A percentile compares a stretch with the other conserved stretches of the same genome.
These are phyloP conservation scores for Keiferia lycopersicella DNA, from an alignment of 2,888 invertebrate species.

Conservation along the genomic window DNA sequence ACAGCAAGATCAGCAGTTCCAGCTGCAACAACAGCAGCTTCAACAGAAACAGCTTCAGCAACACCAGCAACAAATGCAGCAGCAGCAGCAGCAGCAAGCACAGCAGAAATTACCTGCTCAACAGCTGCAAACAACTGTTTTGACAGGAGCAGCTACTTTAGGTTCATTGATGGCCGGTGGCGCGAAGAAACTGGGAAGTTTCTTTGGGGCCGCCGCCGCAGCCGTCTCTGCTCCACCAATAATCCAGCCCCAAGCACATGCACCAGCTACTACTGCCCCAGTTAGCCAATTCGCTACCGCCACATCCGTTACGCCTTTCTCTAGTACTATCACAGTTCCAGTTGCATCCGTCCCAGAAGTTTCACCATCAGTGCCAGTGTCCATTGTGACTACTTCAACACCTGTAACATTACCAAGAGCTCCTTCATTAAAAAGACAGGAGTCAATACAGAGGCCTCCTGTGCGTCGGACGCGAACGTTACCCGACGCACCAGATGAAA, in stretches of 20 bases:
- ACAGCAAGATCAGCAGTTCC: conserved; percentile 43
- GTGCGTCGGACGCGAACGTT: conserved; percentile 74
- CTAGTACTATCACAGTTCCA: conserved; percentile 57
- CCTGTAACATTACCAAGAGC: conserved; percentile 65
- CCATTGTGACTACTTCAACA: conserved; percentile 61
- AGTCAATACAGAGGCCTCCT: conserved; percentile 76
- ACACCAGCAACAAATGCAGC: conserved; percentile 45
- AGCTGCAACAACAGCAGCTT: conserved; percentile 46
- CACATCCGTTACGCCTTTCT: conserved; percentile 58
- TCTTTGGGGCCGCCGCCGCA: conserved; percentile 76
- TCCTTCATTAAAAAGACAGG: conserved; percentile 72
- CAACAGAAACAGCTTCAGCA: conserved; percentile 49
- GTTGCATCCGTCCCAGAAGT: conserved; percentile 71
- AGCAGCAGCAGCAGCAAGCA: conserved; percentile 59
- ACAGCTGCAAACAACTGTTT: conserved; percentile 67
- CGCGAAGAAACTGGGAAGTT: conserved; percentile 74
- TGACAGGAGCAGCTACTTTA: conserved; percentile 74
- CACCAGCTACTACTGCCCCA: conserved; percentile 45
- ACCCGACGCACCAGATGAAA: conserved; percentile 73
- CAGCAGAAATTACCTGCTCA: conserved; percentile 65
- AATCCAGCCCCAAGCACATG: conserved; percentile 48
- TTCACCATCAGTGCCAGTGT: conserved; percentile 60
- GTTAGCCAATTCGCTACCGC: conserved; percentile 54
- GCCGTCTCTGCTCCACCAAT: conserved; percentile 64
- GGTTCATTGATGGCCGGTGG: conserved; percentile 77